Conservation (phyloP, 2,888 invertebrate genomes). For the Chloromyia formosa region DNA sequence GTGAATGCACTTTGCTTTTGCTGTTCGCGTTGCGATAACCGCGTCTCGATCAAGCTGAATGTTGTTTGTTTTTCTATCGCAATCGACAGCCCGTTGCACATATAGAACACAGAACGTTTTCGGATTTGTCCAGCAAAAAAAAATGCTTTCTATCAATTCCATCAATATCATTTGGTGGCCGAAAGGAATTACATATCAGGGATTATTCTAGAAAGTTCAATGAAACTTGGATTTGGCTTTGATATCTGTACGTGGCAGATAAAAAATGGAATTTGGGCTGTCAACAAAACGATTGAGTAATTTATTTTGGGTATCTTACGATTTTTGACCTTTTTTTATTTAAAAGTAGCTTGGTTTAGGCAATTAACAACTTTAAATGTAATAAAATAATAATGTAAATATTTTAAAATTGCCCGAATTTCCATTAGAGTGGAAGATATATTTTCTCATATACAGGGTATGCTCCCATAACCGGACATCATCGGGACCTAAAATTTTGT, state of each 20-base stretch:
- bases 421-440: too few relatives aligned
- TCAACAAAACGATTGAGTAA: not conserved
- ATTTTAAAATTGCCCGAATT: too few relatives aligned
- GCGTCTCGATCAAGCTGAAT: constrained; percentile 16
- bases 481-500: too few relatives aligned
- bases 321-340: too few relatives aligned
- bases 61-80: constrained; percentile 37
- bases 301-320: too few relatives aligned
- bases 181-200: constrained; percentile 20
- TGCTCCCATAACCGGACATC: too few relatives aligned
- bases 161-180: not conserved
- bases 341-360: too few relatives aligned
- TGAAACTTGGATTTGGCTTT: constrained; percentile 13
- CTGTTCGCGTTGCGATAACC: constrained; percentile 44
- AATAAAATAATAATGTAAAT: too few relatives aligned
- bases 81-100: constrained; percentile 21
- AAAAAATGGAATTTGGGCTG: not conserved
- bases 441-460: too few relatives aligned
- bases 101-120: not conserved
- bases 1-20: constrained; percentile 43
- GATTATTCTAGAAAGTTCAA: constrained; percentile 11
- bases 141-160: constrained; percentile 16
- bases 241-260: constrained; percentile 12
- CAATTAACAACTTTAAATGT: too few relatives aligned
- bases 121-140: not conserved